Evolutionary conservation across 1,140 invertebrate species (phyloP), one percentile per base, ranked within the genome.

Genomic region (Drosophila athabasca): DNA sequence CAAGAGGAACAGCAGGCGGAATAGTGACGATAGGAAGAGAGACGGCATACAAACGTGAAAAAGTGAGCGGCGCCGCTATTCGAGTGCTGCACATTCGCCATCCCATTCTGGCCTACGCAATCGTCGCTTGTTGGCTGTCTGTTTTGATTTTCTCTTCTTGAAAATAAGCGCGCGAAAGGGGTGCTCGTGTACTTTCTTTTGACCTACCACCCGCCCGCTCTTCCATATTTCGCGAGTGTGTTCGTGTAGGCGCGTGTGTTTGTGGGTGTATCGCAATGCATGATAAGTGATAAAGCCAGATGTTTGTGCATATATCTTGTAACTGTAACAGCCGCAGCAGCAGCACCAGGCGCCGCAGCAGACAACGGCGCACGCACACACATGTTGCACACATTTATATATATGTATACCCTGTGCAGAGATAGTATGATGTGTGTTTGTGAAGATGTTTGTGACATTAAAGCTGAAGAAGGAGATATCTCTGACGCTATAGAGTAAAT

Each of bases 171-270:
- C 82, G 82, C 82, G 69, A 85, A 85, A 85, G 82, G 80, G 82
- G 78, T 85, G 82, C 82, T 80, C 82, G 82, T 87, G 83, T 82
- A 88, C 83, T 87, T 87, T 82, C 82, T 88, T 84, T 79, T 83
- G 50, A 60, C 64, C 72, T 55, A 53, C 55, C 67, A 60, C 57
- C 26, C 58, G 19, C 35, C 3, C 29, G 29, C 39, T 41, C 24
- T 31, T 35, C 41, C n/a, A 41, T 0, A 48, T 70, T 48, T 55
- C 51, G 55, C 35, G 45, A 6, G 45, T 35, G 31, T 35, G 31
- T 35, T 8, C 31, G 9, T 35, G 26, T 24, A 8, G 19, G 9
- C 43, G 17, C 13, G 11, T 41, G 35, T 39, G 35, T 35, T 8
- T 39, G 11, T 7, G 46, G 53, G 61, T 77, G 79, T 73, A 87